Conservation (phyloP, 2,113 vertebrate species). For the Macheiramphus alcinus region DNA sequence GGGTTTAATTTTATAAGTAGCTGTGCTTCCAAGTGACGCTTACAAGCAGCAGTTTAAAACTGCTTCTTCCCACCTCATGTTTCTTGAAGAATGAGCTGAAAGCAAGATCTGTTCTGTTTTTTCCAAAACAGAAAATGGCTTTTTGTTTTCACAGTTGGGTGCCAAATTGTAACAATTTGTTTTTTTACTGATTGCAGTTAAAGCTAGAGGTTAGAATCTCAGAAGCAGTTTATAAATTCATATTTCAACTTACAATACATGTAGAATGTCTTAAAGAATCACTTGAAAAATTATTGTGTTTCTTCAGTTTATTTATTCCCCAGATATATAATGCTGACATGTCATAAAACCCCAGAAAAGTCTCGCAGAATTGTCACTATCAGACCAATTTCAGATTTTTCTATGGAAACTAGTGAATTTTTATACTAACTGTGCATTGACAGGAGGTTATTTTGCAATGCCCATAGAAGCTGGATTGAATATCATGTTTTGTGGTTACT, state of each 20-base stretch:
- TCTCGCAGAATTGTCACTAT: neutral
- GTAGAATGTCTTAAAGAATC: neutral
- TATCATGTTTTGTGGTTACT: neutral
- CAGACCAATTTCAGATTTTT: neutral
- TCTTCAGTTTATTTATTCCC: neutral
- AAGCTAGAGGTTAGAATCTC: neutral
- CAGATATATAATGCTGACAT: neutral
- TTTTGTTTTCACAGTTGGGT: neutral
- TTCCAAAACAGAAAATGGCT: neutral
- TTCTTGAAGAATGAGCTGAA: neutral
- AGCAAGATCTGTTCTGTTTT: neutral
- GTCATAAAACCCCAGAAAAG: neutral
- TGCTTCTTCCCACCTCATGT: neutral
- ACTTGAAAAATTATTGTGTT: neutral
- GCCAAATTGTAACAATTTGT: neutral
- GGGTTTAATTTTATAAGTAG: slow-evolving; percentile 50
- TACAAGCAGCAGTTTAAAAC: neutral
- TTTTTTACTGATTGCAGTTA: neutral
- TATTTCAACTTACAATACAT: neutral
- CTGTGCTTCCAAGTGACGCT: neutral
- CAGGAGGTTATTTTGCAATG: neutral
- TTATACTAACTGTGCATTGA: neutral
- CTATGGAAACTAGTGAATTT: neutral
- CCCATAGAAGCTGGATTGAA: neutral
- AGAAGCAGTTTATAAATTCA: neutral